Evolutionary conservation across 2,797 vertebrate genomes (phyloP), one percentile per base, ranked within the genome.

Genomic region (Propithecus deckenii): DNA sequence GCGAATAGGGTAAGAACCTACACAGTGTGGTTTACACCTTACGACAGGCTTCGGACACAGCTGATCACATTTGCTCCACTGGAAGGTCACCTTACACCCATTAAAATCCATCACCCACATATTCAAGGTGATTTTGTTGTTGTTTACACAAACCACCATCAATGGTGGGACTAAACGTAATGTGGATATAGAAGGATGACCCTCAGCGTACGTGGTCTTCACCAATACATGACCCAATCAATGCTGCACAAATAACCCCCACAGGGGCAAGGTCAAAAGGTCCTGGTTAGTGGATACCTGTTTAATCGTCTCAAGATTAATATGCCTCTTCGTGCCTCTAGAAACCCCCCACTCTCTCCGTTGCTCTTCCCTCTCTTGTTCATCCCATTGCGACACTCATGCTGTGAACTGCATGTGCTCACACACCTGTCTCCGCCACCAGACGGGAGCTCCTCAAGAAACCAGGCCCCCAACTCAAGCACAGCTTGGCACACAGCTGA

Each of bases 391-490:
- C n/a, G 7, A n/a, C 4, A 46, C 28, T 78, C 18, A 46, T 0
- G 1, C 23, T 0, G 0, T 11, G 1, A 43, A 43, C 7, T 28
- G 4, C 18, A n/a, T 32, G 20, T n/a, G 4, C 41, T 69, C 85
- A 7, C 4, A 4, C 7, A 1, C 13, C n/a, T 20, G 5, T 63
- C n/a, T 79, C 55, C 14, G 10, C 15, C 5, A 7, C 14, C 50
- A 89, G 69, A 48, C 43, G 25, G 4, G 22, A 89, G 89, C 43
- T 72, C 55, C 43, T 11, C 3, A 80, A 94, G 17, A 43, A n/a
- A 61, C 8, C 4, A 50, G 25, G 20, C 25, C 6, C 65, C 38
- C 28, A 57, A 38, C 71, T 59, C 41, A 69, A 81, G 57, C 57
- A 46, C 61, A 28, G 63, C 87, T 55, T 46, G 52, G 67, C 57